Evolutionary conservation across 2,797 vertebrate species (phyloP), one percentile per base, ranked within the genome.

Genomic region (Pipistrellus pipistrellus): DNA sequence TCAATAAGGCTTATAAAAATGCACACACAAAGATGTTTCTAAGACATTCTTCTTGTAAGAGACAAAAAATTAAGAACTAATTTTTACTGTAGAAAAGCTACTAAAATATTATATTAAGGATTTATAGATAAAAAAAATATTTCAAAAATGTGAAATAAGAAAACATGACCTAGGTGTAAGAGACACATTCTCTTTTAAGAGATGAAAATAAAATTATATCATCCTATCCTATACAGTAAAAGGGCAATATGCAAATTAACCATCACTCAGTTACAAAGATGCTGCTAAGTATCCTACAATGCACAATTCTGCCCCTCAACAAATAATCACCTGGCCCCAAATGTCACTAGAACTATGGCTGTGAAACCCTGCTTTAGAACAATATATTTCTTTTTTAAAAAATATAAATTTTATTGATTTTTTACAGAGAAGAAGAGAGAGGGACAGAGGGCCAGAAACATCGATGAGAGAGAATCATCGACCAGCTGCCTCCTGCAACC

Each of bases 21-120:
- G 32, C 6, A 55, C 77, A 48, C 1, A 21, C 41, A 73, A 51
- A 66, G 30, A 76, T 23, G 6, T 23, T 81, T 81, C 46, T 55
- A 90, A 53, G 35, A 78, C 23, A 35, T 32, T 75, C 81, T 69
- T 88, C 21, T 32, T 73, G 32, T 44, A 27, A 44, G 82, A 69
- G n/a, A 41, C 32, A 23, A 83, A 81, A 72, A 81, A 38, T 13
- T 25, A 17, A 80, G 18, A 80, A 84, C 20, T 6, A 68, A 30
- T 82, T 87, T 87, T 76, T 27, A 87, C 15, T 76, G 21, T 10
- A 82, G 48, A 62, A 86, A 94, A 91, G 6, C 15, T 72, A 86
- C 48, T 82, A 41, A 87, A 75, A 27, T 86, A 62, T 59, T 75
- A n/a, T 25, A 15, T 30, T 83, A 94, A 82, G 35, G 4, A 69